A percentile compares a stretch with the other conserved stretches of the same genome.
Evolutionary conservation across 2,797 vertebrate genomes (phyloP).

Genomic region (Chrysocyon brachyurus): DNA sequence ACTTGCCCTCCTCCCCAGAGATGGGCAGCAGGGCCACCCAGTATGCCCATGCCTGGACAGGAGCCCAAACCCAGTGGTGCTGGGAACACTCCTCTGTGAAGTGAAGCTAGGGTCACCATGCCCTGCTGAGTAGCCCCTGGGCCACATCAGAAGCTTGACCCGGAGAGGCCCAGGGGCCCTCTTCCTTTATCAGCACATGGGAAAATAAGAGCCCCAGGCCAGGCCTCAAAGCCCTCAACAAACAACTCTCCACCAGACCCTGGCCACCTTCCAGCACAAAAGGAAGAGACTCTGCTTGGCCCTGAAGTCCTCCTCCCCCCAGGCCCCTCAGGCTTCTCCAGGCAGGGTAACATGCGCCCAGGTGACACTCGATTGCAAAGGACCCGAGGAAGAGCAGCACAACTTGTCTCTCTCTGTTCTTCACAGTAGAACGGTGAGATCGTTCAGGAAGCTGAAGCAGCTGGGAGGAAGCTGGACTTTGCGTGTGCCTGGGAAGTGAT

Average conservation of each 20-base stretch:
- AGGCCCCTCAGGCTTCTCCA: slow-evolving; percentile 31
- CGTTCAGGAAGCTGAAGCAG: not conserved
- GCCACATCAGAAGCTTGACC: not conserved
- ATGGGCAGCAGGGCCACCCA: not conserved
- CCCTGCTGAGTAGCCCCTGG: not conserved
- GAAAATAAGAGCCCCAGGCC: slow-evolving; percentile 50
- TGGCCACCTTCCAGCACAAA: slow-evolving; percentile 38
- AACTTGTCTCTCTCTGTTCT: not conserved
- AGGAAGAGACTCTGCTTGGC: slow-evolving; percentile 29
- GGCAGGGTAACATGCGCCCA: slow-evolving; percentile 18
- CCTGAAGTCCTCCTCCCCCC: not conserved
- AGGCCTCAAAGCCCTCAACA: not conserved
- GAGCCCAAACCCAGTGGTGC: not conserved
- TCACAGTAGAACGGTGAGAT: not conserved
- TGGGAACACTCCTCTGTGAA: not conserved
- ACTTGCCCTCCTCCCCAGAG: not conserved
- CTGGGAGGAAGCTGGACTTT: not conserved
- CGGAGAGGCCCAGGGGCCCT: not conserved
- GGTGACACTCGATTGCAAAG: slow-evolving; percentile 47
- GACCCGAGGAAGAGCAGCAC: not conserved
- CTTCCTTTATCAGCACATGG: not conserved
- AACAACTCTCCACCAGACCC: not conserved
- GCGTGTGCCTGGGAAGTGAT: not conserved
- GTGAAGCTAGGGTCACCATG: not conserved
- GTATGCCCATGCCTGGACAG: not conserved